Percentiles rank a stretch among this genome's conserved stretches.
Conservation (phyloP, 2,888 invertebrate species). For the Yponomeuta plumbellus region DNA sequence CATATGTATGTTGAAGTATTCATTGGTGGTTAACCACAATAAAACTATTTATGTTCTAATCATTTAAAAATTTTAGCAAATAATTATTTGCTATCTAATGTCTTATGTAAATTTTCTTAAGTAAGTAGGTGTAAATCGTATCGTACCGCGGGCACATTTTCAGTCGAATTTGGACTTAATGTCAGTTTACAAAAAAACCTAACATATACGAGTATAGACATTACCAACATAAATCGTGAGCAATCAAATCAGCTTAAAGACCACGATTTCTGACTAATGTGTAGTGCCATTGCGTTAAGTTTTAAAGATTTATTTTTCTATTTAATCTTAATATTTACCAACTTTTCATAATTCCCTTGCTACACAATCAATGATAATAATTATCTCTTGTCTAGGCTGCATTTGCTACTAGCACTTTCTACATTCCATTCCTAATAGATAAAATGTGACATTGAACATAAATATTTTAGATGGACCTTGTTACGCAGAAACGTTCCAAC, state of each 20-base stretch:
- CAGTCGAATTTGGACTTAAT: no score
- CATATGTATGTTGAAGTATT: no score
- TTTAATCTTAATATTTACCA: background rate
- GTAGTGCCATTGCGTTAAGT: slow-evolving; percentile 42
- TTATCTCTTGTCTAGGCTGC: background rate
- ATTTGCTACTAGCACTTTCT: slow-evolving; percentile 1
- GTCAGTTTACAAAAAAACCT: no score
- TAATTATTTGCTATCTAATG: no score
- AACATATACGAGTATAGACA: background rate
- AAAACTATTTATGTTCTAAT: no score
- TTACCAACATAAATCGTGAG: background rate
- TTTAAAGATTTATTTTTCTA: slow-evolving; percentile 44
- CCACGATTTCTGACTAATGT: background rate
- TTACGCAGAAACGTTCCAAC: no score
- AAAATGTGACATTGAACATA: background rate
- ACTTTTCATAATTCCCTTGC: slow-evolving; percentile 17
- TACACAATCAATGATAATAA: slow-evolving; percentile 20
- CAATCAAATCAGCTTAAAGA: background rate
- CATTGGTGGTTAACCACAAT: no score
- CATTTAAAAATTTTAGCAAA: no score
- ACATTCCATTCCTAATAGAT: slow-evolving; percentile 8
- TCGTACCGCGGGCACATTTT: no score
- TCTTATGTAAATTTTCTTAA: no score
- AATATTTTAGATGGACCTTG: no score
- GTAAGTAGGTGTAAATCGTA: no score